Percentiles rank a stretch among this genome's conserved stretches.
phyloP scores from a whole-genome alignment of 2,888 invertebrate species.

The Zygothrica quintamaculata region DNA sequence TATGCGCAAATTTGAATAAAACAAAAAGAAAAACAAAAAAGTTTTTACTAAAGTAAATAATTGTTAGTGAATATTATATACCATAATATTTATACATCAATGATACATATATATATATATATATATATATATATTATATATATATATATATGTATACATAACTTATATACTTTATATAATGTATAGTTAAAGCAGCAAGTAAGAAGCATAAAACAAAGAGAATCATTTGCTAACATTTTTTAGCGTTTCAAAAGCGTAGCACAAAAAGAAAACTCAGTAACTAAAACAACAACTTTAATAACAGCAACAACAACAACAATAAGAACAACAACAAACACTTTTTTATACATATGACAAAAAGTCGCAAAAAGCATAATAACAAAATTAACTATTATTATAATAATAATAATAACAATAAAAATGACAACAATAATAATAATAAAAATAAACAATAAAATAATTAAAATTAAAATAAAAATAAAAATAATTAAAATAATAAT shows the following conservation, averaged over 20 bases:
- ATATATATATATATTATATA: constrained; percentile 22
- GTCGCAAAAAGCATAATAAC: too few species aligned
- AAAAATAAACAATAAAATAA: constrained; percentile 16
- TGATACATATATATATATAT: constrained; percentile 21
- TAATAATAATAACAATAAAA: too few species aligned
- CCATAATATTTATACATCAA: constrained; percentile 62
- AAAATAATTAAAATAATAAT: too few species aligned
- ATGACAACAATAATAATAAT: too few species aligned
- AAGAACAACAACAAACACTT: constrained; percentile 32
- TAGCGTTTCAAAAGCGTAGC: constrained; percentile 70
- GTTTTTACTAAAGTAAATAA: constrained; percentile 77
- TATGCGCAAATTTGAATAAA: constrained; percentile 78
- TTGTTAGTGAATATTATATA: constrained; percentile 75
- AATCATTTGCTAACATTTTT: constrained; percentile 66
- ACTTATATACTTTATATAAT: constrained; percentile 69
- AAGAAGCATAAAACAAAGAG: constrained; percentile 48
- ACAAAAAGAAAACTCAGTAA: constrained; percentile 67
- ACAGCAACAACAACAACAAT: constrained; percentile 16
- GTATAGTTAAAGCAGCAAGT: constrained; percentile 64
- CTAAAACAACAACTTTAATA: constrained; percentile 17
- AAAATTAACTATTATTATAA: too few species aligned
- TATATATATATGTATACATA: constrained; percentile 26
- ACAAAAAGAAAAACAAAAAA: too few species aligned
- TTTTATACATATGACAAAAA: constrained; percentile 64
- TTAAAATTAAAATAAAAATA: background rate